A percentile compares a stretch with the other conserved stretches of the same genome.
phyloP scores from a whole-genome alignment of 2,797 vertebrate species.

The Mormyrus hasselquistii region DNA sequence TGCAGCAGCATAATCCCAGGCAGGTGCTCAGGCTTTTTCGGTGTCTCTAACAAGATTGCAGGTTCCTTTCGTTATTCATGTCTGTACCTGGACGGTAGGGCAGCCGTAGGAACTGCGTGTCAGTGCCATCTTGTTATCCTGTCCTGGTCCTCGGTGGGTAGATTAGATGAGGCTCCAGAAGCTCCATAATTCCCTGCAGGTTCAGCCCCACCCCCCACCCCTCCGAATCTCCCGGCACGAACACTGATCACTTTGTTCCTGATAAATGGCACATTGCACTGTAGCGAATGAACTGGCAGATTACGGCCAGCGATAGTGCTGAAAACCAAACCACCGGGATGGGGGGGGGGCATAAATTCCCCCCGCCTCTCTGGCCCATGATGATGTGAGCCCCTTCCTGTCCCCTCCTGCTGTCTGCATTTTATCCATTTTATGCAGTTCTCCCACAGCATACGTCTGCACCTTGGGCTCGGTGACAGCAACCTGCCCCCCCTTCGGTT shows the following conservation, averaged over 20 bases:
- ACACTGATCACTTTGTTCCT: slow-evolving; percentile 1
- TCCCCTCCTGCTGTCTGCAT: background rate
- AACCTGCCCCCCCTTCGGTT: background rate
- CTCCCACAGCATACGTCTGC: background rate
- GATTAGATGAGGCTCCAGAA: background rate
- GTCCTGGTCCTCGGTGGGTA: background rate
- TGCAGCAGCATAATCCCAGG: background rate
- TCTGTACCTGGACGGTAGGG: background rate
- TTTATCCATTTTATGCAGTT: background rate
- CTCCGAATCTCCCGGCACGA: background rate
- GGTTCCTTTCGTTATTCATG: background rate
- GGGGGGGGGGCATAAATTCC: background rate
- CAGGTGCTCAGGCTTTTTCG: background rate
- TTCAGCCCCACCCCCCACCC: background rate
- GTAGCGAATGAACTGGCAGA: background rate
- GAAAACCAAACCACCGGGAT: background rate
- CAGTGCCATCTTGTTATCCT: background rate
- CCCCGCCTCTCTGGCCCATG: background rate
- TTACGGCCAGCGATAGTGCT: background rate
- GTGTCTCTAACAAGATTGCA: background rate
- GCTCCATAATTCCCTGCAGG: background rate
- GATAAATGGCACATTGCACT: background rate
- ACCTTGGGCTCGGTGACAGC: background rate
- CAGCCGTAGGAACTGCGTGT: background rate
- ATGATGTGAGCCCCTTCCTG: background rate